Conservation (phyloP, 2,888 invertebrate genomes). For the Orthosia incerta region DNA sequence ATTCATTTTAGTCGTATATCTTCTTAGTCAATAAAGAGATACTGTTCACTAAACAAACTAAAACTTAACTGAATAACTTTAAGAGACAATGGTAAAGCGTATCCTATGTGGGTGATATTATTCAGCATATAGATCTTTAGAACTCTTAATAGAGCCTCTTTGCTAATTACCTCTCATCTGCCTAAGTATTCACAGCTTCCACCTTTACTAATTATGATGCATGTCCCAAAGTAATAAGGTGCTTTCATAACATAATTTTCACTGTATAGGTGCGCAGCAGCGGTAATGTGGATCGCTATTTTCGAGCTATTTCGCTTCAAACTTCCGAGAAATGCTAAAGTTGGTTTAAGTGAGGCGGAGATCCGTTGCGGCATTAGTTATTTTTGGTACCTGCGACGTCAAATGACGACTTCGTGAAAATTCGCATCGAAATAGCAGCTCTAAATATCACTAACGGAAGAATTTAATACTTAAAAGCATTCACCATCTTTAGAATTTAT, state of each 20-base stretch:
- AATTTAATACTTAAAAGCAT: background rate
- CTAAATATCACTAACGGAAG: background rate
- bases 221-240: slow-evolving; percentile 49
- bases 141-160: slow-evolving; percentile 37
- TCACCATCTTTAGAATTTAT: slow-evolving; percentile 2
- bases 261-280: slow-evolving; percentile 17
- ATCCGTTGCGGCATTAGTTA: slow-evolving; percentile 26
- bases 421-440: slow-evolving; percentile 14
- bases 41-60: too few relatives aligned
- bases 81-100: background rate
- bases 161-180: slow-evolving; percentile 48
- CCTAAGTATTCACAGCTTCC: slow-evolving; percentile 54
- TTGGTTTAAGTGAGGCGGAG: slow-evolving; percentile 25
- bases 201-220: slow-evolving; percentile 58
- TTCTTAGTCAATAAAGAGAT: background rate
- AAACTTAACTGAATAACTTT: too few relatives aligned
- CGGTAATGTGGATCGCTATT: slow-evolving; percentile 33
- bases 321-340: slow-evolving; percentile 42
- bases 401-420: slow-evolving; percentile 25
- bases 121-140: slow-evolving; percentile 2
- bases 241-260: slow-evolving; percentile 36
- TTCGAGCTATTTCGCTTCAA: slow-evolving; percentile 11
- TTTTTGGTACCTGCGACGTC: slow-evolving; percentile 28
- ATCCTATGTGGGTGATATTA: slow-evolving; percentile 5
- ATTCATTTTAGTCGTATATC: background rate